A percentile compares a stretch with the other conserved stretches of the same genome.
Conservation (phyloP, 2,113 vertebrate species). For the Porphyrio hochstetteri region DNA sequence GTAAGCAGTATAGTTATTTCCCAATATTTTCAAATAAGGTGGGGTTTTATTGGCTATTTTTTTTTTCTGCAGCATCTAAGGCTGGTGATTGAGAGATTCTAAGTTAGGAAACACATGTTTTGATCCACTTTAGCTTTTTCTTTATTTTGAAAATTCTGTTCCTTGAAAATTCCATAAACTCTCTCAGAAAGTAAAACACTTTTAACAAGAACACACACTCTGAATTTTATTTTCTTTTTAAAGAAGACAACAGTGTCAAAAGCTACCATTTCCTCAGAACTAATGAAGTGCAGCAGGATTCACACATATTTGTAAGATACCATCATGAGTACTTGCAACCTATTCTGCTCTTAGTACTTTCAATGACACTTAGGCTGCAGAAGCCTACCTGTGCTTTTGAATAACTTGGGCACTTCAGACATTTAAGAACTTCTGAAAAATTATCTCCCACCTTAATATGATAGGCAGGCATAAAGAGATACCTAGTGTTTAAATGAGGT, state of each 20-base stretch:
- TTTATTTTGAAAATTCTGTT: neutral
- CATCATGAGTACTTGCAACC: neutral
- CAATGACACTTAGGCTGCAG: neutral
- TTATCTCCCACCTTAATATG: neutral
- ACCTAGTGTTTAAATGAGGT: neutral
- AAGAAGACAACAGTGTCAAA: neutral
- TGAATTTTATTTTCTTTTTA: neutral
- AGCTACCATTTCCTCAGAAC: neutral
- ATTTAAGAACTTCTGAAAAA: neutral
- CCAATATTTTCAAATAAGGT: neutral
- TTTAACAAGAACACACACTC: neutral
- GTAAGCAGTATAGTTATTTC: neutral
- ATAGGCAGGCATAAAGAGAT: neutral
- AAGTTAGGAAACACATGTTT: neutral
- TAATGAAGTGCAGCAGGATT: neutral
- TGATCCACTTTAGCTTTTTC: neutral
- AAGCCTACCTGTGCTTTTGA: neutral
- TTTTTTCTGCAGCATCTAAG: neutral
- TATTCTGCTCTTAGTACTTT: neutral
- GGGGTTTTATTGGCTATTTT: neutral
- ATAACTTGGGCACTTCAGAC: neutral
- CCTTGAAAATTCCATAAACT: neutral
- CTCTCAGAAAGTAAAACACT: neutral
- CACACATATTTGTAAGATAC: accelerated
- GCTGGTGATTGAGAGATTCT: neutral